A percentile compares a stretch with the other conserved stretches of the same genome.
Evolutionary conservation across 2,888 invertebrate genomes (phyloP).

Genomic region (Anaspis maculata): DNA sequence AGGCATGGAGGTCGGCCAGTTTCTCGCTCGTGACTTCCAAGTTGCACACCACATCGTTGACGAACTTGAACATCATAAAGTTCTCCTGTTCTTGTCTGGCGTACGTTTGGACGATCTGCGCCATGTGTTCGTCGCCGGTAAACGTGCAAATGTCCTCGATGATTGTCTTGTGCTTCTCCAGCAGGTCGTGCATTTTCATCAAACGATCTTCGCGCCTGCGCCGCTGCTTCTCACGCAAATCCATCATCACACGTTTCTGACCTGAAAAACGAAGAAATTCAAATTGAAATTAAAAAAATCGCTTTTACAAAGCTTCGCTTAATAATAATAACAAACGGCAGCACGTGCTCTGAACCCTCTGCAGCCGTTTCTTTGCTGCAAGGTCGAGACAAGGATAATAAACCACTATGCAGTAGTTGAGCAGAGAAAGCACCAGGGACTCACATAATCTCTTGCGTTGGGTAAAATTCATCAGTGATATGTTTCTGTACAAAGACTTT

Average conservation of each 20-base stretch:
- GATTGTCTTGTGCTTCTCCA: constrained; percentile 22
- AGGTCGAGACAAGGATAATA: too few relatives aligned
- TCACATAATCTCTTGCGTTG: too few relatives aligned
- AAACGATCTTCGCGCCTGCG: constrained; percentile 59
- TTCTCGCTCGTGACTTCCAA: constrained; percentile 65
- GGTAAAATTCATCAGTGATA: too few relatives aligned
- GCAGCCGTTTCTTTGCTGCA: too few relatives aligned
- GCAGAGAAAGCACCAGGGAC: too few relatives aligned
- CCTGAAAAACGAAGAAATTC: too few relatives aligned
- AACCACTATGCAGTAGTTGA: too few relatives aligned
- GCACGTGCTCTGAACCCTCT: too few relatives aligned
- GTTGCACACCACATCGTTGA: constrained; percentile 81
- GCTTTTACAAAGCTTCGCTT: too few relatives aligned
- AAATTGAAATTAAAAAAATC: too few relatives aligned
- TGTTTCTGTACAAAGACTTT: too few relatives aligned
- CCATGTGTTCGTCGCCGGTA: constrained; percentile 56
- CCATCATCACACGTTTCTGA: constrained; percentile 69
- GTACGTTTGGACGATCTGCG: constrained; percentile 64
- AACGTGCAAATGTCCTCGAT: constrained; percentile 34
- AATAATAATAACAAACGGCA: too few relatives aligned
- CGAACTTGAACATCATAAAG: constrained; percentile 84
- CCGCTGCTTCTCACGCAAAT: constrained; percentile 63
- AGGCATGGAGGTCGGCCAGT: constrained; percentile 53
- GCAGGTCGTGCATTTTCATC: constrained; percentile 56
- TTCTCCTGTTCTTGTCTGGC: constrained; percentile 83